phyloP scores from a whole-genome alignment of 2,888 invertebrate genomes.

The Merodon equestris region DNA sequence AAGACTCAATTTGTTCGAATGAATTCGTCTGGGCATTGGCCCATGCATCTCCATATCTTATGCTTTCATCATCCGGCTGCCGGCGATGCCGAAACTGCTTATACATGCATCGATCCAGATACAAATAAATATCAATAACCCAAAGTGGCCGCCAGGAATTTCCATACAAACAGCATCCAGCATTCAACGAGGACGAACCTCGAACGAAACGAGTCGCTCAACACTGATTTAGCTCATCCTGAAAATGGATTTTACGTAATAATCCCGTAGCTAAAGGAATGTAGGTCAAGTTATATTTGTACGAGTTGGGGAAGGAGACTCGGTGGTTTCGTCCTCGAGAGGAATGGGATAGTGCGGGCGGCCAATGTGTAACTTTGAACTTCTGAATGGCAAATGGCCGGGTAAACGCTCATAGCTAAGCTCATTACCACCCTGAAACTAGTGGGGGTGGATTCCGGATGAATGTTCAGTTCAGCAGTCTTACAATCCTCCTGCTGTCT shows the following conservation, averaged over 20 bases:
- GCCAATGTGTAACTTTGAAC: constrained; percentile 45
- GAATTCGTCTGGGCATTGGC: constrained; percentile 9
- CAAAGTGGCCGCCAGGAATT: constrained; percentile 37
- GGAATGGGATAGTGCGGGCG: neutral
- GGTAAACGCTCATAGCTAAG: constrained; percentile 28
- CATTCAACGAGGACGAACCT: no score
- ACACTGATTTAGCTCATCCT: constrained; percentile 50
- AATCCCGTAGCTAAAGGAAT: constrained; percentile 33
- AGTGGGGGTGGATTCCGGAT: no score
- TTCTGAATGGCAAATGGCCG: constrained; percentile 40
- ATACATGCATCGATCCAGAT: neutral
- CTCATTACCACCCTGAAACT: constrained; percentile 14
- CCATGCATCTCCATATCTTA: constrained; percentile 10
- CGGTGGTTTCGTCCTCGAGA: neutral
- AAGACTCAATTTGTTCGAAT: constrained; percentile 60
- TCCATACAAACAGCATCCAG: constrained; percentile 18
- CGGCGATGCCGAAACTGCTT: neutral
- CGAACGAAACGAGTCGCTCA: constrained; percentile 7
- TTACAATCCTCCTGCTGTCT: neutral
- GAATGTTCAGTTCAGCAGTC: no score
- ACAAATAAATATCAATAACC: constrained; percentile 32
- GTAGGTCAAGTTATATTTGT: constrained; percentile 59
- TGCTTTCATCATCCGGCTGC: constrained; percentile 24
- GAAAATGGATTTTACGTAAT: constrained; percentile 63
- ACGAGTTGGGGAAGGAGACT: constrained; percentile 18